Percentiles rank a stretch among this genome's conserved stretches.
Evolutionary conservation across 2,888 invertebrate genomes (phyloP).

Genomic region (Cerastoderma edule): DNA sequence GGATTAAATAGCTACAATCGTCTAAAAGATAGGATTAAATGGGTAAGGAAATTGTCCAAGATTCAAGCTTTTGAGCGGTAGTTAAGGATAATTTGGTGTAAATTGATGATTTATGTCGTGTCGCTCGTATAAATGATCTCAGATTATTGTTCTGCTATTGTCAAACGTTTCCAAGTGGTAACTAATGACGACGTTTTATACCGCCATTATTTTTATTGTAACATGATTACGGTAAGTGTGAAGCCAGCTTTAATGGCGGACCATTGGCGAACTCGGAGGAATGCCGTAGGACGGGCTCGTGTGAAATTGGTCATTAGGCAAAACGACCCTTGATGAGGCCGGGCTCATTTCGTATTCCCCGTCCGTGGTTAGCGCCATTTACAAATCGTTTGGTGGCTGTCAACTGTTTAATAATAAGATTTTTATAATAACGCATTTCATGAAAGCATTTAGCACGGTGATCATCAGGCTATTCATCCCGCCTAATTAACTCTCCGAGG

Average conservation of each 20-base stretch:
- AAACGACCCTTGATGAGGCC: constrained; percentile 62
- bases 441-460: constrained; percentile 2
- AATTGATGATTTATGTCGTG: constrained; percentile 62
- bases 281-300: constrained; percentile 52
- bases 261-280: constrained; percentile 36
- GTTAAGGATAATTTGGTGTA: constrained; percentile 65
- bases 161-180: constrained; percentile 52
- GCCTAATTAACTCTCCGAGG: too few relatives aligned
- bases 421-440: constrained; percentile 13
- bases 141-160: constrained; percentile 60
- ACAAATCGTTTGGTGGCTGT: constrained; percentile 40
- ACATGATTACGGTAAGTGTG: constrained; percentile 58
- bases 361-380: constrained; percentile 55
- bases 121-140: constrained; percentile 60
- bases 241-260: constrained; percentile 45
- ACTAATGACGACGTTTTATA: constrained; percentile 56
- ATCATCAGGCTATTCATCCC: too few relatives aligned
- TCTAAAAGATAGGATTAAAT: constrained; percentile 61
- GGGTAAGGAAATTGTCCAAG: constrained; percentile 61
- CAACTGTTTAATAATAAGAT: constrained; percentile 23
- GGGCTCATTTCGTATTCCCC: constrained; percentile 60
- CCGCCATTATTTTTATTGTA: constrained; percentile 63
- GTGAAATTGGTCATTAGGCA: constrained; percentile 62
- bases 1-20: constrained; percentile 61
- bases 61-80: constrained; percentile 58